Evolutionary conservation across 1,140 invertebrate species (phyloP), one percentile per base, ranked within the genome.

Genomic region (Drosophila ercepeae): DNA sequence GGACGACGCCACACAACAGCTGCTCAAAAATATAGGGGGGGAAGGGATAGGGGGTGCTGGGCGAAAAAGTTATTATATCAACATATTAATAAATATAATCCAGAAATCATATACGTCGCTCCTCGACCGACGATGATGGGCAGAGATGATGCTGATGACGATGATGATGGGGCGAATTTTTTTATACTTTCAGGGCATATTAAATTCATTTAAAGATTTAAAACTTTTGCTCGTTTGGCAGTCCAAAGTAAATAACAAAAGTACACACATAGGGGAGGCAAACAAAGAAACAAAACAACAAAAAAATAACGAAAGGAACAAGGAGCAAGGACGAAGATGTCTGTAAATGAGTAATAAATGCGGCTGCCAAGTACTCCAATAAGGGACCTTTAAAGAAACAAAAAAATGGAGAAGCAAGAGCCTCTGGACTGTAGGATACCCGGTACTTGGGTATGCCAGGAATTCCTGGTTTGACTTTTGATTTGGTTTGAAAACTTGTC

Each of bases 281-380:
- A 11, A 25, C 3, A 18, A 16, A 3, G 21, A 9, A 36, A 19
- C 0, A 7, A 45, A 18, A 16, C 14, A 11, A 25, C 8, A 18
- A 16, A 3, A 27, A n/a, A 36, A 19, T 1, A 7, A 45, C 57
- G 72, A 44, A 58, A 57, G 32, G 25, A 51, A 18, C 21, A 19
- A 14, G 42, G 44, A 58, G 41, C 51, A 41, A 59, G 11, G 46
- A 53, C 46, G 48, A 67, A 53, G 81, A 84, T 78, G 75, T 78
- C 71, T 84, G 70, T 78, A 84, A 83, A 84, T 83, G 79, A 84
- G 79, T 78, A 84, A 83, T 84, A 83, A 83, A 78, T 79, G 79
- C 55, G 78, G 73, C 68, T 68, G 58, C 39, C 34, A 72, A 70
- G 27, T 52, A 41, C 69, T 9, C 65, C 46, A 70, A 52, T 41